These are phyloP conservation scores for Hippotragus niger DNA, from an alignment of 2,113 vertebrate genomes.

Conservation along the genomic window DNA sequence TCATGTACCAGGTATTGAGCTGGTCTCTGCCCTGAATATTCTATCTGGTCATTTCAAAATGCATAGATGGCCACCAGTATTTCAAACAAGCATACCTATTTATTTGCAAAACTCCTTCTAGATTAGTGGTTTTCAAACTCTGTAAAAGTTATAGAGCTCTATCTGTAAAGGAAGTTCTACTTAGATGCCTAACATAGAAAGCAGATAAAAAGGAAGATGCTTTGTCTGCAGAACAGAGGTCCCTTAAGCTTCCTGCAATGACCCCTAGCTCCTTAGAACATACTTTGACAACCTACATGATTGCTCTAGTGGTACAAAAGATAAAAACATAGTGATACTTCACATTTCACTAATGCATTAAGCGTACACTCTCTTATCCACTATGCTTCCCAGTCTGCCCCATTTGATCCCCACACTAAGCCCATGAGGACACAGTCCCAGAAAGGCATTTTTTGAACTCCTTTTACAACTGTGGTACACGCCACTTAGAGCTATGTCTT, in stretches of 20 bases:
- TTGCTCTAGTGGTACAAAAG: not conserved
- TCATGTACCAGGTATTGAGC: not conserved
- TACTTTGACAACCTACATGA: not conserved
- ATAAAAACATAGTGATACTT: not conserved
- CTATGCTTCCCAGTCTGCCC: not conserved
- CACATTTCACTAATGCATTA: not conserved
- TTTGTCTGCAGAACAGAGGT: not conserved
- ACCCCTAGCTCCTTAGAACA: not conserved
- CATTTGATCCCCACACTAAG: not conserved
- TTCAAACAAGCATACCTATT: not conserved
- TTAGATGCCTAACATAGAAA: not conserved
- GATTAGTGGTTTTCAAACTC: not conserved
- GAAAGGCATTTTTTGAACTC: accelerated
- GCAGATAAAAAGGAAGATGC: not conserved
- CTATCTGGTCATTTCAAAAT: not conserved
- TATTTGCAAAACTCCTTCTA: not conserved
- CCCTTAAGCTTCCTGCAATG: not conserved
- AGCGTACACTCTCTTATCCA: not conserved
- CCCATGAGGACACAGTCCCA: not conserved
- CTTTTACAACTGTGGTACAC: accelerated
- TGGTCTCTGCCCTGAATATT: not conserved
- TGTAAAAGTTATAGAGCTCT: not conserved
- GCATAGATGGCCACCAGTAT: not conserved
- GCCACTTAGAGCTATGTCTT: not conserved
- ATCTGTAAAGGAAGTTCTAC: not conserved